These are phyloP conservation scores for Globicephala melas DNA, from an alignment of 2,113 vertebrate species.

Conservation along the genomic window DNA sequence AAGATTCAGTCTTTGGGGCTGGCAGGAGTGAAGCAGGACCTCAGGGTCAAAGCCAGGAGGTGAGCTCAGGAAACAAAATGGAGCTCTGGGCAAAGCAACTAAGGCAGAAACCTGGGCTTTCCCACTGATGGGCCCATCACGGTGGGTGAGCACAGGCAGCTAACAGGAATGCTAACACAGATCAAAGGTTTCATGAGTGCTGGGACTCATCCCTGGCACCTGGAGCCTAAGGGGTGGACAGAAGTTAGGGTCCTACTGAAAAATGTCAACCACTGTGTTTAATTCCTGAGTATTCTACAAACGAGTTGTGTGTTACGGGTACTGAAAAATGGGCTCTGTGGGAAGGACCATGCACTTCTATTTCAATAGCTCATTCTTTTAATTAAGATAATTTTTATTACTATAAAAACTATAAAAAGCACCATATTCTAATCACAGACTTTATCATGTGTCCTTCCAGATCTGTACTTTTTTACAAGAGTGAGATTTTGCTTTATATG, in stretches of 20 bases:
- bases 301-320: not conserved
- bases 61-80: not conserved
- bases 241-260: not conserved
- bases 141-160: not conserved
- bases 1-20: not conserved
- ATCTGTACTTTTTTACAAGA: not conserved
- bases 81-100: not conserved
- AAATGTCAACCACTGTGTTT: not conserved
- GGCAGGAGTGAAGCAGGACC: not conserved
- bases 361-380: not conserved
- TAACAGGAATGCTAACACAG: too few relatives aligned
- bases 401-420: not conserved
- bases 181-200: not conserved
- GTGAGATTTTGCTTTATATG: not conserved
- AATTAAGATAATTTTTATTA: not conserved
- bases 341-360: not conserved
- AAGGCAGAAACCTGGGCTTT: not conserved
- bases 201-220: not conserved
- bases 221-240: not conserved
- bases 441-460: not conserved
- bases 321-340: not conserved
- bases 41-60: not conserved
- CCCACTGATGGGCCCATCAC: accelerated
- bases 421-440: not conserved
- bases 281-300: not conserved